Percentiles rank a stretch among this genome's conserved stretches.
phyloP scores from a whole-genome alignment of 2,113 vertebrate species.

The Scortum barcoo region DNA sequence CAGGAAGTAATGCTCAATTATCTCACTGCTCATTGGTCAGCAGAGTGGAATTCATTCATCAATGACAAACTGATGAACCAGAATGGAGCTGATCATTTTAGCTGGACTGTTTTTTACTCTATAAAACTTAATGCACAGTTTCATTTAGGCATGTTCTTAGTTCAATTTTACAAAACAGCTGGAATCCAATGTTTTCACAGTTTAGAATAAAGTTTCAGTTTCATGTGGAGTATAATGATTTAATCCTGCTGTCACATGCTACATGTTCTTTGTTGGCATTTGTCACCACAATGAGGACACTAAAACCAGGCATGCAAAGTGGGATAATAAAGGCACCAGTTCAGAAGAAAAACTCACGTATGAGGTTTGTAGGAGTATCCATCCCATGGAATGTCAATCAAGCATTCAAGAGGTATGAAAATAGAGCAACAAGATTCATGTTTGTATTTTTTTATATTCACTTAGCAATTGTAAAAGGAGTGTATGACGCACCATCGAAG shows the following conservation, averaged over 20 bases:
- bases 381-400: too few species aligned
- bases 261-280: not conserved
- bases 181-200: not conserved
- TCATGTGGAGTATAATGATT: not conserved
- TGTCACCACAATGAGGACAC: not conserved
- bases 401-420: too few species aligned
- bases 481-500: too few species aligned
- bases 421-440: too few species aligned
- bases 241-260: not conserved
- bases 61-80: constrained; percentile 9
- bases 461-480: too few species aligned
- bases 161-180: not conserved
- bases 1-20: constrained; percentile 37
- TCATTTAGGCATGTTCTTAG: not conserved
- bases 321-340: not conserved
- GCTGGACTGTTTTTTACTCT: not conserved
- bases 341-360: not conserved
- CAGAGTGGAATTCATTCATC: constrained; percentile 30
- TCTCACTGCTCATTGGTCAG: constrained; percentile 57
- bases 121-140: not conserved
- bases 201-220: not conserved
- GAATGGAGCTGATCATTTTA: not conserved
- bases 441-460: too few species aligned
- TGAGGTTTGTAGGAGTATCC: too few species aligned
- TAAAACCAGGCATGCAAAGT: not conserved